Evolutionary conservation across 1,140 invertebrate genomes (phyloP).

Genomic region (Tetramorium alpestre): DNA sequence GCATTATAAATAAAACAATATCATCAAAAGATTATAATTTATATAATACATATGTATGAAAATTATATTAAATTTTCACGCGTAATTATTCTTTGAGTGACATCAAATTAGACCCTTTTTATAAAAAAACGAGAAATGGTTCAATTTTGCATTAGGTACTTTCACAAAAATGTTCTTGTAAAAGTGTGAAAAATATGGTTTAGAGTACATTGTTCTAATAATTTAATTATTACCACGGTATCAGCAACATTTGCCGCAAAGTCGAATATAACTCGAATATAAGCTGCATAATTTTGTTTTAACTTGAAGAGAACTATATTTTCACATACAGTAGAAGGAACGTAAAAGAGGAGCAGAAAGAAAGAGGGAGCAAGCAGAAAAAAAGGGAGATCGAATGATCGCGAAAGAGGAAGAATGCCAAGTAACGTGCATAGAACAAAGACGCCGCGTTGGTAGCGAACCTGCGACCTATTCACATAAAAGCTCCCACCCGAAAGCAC

Average conservation of each 20-base stretch:
- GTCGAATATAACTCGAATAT: background rate
- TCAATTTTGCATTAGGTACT: constrained; percentile 4
- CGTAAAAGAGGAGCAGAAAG: background rate
- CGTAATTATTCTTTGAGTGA: background rate
- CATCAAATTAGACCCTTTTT: background rate
- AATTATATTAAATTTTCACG: background rate
- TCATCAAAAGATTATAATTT: background rate
- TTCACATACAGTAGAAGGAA: background rate
- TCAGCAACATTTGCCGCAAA: background rate
- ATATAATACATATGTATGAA: no score
- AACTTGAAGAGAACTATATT: background rate
- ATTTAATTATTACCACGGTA: background rate
- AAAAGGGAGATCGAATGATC: background rate
- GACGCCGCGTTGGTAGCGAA: background rate
- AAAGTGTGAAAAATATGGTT: background rate
- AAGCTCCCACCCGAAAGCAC: constrained; percentile 33
- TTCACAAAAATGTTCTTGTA: background rate
- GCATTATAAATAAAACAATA: background rate
- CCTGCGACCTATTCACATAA: constrained; percentile 54
- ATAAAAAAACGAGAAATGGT: background rate
- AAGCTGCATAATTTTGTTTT: background rate
- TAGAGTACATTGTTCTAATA: background rate
- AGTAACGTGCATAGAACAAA: constrained; percentile 11
- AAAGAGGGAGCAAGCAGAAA: background rate
- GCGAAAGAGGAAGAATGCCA: background rate